Evolutionary conservation across 2,888 invertebrate species (phyloP).

Genomic region (Drymonia ruficornis): DNA sequence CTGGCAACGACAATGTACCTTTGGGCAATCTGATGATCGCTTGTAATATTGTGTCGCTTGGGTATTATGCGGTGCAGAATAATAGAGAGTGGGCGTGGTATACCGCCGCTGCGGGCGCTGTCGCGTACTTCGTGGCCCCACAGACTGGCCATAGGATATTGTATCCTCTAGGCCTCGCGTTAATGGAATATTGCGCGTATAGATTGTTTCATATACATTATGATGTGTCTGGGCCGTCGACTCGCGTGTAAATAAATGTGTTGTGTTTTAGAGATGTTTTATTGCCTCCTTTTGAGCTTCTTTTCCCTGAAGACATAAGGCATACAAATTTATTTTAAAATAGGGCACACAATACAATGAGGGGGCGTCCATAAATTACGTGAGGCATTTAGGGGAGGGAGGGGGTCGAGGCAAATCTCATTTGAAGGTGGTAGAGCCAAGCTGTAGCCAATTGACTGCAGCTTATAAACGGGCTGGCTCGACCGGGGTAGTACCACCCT

Average conservation of each 20-base stretch:
- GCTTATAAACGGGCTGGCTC: too few relatives aligned
- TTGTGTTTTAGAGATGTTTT: neutral
- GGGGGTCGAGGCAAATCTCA: too few relatives aligned
- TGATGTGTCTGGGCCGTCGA: neutral
- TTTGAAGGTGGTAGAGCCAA: too few relatives aligned
- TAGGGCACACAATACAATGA: too few relatives aligned
- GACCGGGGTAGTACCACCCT: too few relatives aligned
- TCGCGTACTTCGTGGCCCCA: conserved; percentile 59
- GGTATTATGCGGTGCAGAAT: conserved; percentile 51
- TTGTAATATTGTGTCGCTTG: conserved; percentile 62
- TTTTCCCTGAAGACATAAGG: too few relatives aligned
- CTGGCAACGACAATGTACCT: conserved; percentile 54
- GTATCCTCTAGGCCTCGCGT: conserved; percentile 61
- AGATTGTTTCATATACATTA: conserved; percentile 49
- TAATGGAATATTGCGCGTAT: conserved; percentile 68
- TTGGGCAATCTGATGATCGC: conserved; percentile 62
- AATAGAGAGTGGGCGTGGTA: conserved; percentile 65
- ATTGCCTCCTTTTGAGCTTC: too few relatives aligned
- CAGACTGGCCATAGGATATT: conserved; percentile 48
- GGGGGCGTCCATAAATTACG: too few relatives aligned
- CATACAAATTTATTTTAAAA: too few relatives aligned
- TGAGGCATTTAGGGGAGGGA: too few relatives aligned
- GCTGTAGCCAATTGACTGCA: too few relatives aligned
- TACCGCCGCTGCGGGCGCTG: conserved; percentile 58
- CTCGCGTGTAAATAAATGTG: conserved; percentile 7